Conservation (phyloP, 2,113 vertebrate species). For the Gobiocypris rarus region DNA sequence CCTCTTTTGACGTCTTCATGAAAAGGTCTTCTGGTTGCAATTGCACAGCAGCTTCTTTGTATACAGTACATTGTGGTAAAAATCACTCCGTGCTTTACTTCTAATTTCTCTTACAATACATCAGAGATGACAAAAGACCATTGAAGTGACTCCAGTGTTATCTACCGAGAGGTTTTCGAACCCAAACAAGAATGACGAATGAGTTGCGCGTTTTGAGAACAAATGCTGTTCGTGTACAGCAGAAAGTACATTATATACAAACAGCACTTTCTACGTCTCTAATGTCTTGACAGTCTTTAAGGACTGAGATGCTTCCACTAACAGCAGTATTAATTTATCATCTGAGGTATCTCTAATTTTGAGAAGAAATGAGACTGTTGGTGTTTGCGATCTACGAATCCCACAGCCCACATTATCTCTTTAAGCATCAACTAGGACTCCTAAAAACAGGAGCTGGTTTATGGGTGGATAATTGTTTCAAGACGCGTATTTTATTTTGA, state of each 20-base stretch:
- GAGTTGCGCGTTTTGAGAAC: background rate
- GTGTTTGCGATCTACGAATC: too few species aligned
- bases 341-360: slow-evolving; percentile 6
- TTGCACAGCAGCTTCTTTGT: slow-evolving; percentile 3
- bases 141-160: background rate
- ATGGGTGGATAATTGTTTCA: background rate
- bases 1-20: background rate
- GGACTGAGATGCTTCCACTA: background rate
- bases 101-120: background rate
- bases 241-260: slow-evolving; percentile 47
- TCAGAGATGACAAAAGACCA: background rate
- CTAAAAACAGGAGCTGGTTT: slow-evolving; percentile 1
- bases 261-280: slow-evolving; percentile 65
- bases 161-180: background rate
- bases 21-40: slow-evolving; percentile 7
- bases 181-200: background rate
- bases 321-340: background rate
- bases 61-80: background rate
- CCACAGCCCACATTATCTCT: background rate
- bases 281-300: slow-evolving; percentile 26
- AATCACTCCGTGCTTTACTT: background rate
- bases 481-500: background rate
- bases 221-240: background rate
- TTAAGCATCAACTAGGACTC: background rate
- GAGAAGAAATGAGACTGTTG: background rate